Conservation (phyloP, 2,113 vertebrate species). For the Procavia capensis region DNA sequence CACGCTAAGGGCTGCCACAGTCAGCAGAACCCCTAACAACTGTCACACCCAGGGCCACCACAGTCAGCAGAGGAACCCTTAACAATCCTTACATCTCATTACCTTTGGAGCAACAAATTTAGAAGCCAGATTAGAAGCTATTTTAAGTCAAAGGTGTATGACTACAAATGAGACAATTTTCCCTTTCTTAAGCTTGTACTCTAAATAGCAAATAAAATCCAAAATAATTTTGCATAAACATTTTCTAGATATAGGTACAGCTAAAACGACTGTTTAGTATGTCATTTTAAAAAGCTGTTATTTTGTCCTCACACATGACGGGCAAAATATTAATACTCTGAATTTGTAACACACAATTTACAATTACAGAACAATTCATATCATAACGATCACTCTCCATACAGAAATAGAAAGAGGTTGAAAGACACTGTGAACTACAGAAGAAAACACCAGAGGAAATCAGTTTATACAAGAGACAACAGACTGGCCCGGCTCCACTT, state of each 20-base stretch:
- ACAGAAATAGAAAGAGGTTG: neutral
- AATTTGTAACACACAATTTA: neutral
- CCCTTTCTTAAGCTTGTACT: neutral
- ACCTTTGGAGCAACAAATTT: neutral
- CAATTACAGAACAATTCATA: neutral
- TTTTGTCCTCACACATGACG: neutral
- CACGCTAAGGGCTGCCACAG: neutral
- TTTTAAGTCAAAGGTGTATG: neutral
- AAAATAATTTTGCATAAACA: neutral
- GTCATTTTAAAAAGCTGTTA: conserved; percentile 9
- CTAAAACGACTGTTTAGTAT: neutral
- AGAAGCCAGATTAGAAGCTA: neutral
- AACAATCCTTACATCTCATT: neutral
- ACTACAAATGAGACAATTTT: neutral
- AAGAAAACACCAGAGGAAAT: neutral
- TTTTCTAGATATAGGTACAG: neutral
- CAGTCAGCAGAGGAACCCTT: neutral
- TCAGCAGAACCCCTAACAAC: neutral
- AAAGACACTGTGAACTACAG: neutral
- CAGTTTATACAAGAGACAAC: neutral
- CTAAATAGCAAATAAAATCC: conserved; percentile 3
- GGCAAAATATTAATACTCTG: neutral
- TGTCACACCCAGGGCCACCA: neutral
- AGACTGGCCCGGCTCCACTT: neutral
- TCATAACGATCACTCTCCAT: neutral